Conservation (phyloP, 1,140 invertebrate species). For the Augochlora pura region DNA sequence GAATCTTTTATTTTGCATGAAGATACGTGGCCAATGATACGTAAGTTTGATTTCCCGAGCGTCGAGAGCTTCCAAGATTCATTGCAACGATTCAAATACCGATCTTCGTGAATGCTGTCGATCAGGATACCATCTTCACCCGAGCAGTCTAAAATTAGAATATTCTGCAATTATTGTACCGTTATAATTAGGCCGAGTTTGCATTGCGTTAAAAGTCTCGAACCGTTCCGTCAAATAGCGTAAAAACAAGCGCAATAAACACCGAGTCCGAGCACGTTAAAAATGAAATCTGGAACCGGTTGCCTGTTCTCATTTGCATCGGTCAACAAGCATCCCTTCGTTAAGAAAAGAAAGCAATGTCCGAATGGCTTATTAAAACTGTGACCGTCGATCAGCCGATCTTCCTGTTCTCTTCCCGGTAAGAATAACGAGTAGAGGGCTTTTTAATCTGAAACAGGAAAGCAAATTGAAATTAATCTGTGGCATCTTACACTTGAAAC, state of each 20-base stretch:
- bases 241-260: conserved; percentile 1
- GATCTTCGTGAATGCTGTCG: not conserved
- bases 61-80: not conserved
- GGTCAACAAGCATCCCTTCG: not conserved
- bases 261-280: not conserved
- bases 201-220: conserved; percentile 17
- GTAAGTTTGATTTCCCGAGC: too few relatives aligned
- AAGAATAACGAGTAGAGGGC: not conserved
- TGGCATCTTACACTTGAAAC: too few relatives aligned
- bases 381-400: too few relatives aligned
- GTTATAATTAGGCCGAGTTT: conserved; percentile 44
- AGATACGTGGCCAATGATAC: too few relatives aligned
- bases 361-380: not conserved
- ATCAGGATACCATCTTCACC: not conserved
- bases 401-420: not conserved
- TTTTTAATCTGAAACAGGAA: not conserved
- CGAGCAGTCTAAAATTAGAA: conserved; percentile 13
- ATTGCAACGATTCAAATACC: not conserved
- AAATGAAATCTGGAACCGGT: conserved; percentile 26
- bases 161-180: conserved; percentile 31
- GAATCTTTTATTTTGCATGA: too few relatives aligned
- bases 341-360: not conserved
- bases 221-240: not conserved
- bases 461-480: not conserved
- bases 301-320: conserved; percentile 9